Evolutionary conservation across 2,797 vertebrate genomes (phyloP).

Genomic region (Poecilia velifera): DNA sequence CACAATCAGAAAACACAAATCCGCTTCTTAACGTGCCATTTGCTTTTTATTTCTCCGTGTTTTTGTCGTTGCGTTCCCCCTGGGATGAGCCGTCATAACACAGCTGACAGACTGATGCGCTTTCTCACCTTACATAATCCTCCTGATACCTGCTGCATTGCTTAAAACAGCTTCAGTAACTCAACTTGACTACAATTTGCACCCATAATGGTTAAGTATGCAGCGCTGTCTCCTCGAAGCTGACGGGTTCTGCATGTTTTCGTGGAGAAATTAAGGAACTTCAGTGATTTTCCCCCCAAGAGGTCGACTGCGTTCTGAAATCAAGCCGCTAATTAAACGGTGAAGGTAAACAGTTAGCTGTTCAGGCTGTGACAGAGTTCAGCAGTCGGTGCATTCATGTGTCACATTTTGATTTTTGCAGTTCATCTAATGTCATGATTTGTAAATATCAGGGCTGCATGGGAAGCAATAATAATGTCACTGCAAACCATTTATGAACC

Average conservation of each 20-base stretch:
- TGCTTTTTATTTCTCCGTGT: constrained; percentile 1
- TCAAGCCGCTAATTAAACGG: neutral
- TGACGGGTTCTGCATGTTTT: constrained; percentile 8
- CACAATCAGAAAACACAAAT: neutral
- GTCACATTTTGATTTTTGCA: neutral
- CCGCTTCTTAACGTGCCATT: neutral
- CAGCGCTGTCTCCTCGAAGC: neutral
- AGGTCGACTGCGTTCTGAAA: neutral
- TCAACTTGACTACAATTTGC: constrained; percentile 26
- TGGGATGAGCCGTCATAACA: constrained; percentile 29
- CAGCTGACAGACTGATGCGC: constrained; percentile 19
- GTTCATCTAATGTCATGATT: constrained; percentile 24
- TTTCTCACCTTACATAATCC: constrained; percentile 24
- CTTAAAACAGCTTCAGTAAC: constrained; percentile 30
- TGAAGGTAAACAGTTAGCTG: neutral
- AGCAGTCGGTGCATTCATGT: neutral
- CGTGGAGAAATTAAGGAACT: neutral
- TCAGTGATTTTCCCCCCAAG: neutral
- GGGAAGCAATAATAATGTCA: constrained; percentile 3
- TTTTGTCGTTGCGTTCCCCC: neutral
- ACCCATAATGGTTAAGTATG: constrained; percentile 20
- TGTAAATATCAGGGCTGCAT: constrained; percentile 8
- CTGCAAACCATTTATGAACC: neutral
- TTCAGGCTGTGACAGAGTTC: neutral
- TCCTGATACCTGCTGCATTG: constrained; percentile 15